phyloP scores from a whole-genome alignment of 2,113 vertebrate species.

The Onychostoma macrolepis region DNA sequence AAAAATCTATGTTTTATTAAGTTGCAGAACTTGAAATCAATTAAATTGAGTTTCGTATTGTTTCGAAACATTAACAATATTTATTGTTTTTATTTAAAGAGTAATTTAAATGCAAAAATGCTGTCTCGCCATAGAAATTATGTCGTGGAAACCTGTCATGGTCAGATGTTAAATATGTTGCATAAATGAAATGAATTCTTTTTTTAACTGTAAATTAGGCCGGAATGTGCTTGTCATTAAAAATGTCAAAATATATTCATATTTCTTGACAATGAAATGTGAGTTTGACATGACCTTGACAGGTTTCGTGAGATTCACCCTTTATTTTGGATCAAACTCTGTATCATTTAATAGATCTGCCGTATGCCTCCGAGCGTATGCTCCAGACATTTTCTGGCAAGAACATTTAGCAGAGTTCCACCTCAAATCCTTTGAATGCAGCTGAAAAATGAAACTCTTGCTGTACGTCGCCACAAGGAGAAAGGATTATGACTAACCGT shows the following conservation, averaged over 20 bases:
- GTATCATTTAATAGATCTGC: neutral
- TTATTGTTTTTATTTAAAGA: neutral
- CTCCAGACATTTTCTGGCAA: neutral
- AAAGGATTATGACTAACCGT: slow-evolving; percentile 24
- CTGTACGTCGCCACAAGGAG: neutral
- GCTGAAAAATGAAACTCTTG: slow-evolving; percentile 22
- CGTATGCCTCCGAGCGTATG: neutral
- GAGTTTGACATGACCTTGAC: neutral
- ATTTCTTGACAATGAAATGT: neutral
- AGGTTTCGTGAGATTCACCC: neutral
- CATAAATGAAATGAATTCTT: neutral
- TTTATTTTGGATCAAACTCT: neutral
- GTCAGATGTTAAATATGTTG: neutral
- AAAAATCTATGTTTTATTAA: neutral
- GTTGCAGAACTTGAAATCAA: neutral
- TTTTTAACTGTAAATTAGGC: neutral
- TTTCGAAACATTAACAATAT: neutral
- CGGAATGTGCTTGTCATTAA: neutral
- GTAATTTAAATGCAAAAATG: no score
- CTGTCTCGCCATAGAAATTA: neutral
- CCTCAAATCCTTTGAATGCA: slow-evolving; percentile 16
- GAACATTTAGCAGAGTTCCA: neutral
- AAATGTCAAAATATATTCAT: neutral
- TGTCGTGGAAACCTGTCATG: neutral
- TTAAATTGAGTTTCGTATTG: neutral